These are phyloP conservation scores for Ophion ventricosus DNA, from an alignment of 2,888 invertebrate species.

Conservation along the genomic window DNA sequence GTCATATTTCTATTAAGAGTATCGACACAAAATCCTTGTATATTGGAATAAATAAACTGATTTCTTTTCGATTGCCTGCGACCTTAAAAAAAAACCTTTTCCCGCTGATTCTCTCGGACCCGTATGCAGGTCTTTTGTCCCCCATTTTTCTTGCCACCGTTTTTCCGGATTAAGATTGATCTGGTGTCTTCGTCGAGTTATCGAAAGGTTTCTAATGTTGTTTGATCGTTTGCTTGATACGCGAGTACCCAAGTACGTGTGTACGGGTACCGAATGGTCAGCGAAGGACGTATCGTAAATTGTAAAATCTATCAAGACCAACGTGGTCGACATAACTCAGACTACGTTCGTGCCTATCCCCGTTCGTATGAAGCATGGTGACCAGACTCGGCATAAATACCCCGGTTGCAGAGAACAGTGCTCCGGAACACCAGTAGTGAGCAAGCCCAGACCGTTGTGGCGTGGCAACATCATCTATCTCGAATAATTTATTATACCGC, in stretches of 20 bases:
- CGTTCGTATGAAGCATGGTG: constrained; percentile 82
- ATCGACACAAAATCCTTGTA: not conserved
- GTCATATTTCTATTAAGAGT: not conserved
- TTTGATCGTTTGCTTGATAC: constrained; percentile 50
- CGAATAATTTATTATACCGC: constrained; percentile 83
- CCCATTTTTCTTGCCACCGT: not conserved
- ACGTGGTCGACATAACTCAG: constrained; percentile 83
- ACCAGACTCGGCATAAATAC: constrained; percentile 83
- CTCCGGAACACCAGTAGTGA: constrained; percentile 76
- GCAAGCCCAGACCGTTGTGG: constrained; percentile 82
- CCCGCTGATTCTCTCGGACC: not conserved
- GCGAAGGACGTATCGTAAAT: constrained; percentile 78
- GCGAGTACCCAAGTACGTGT: constrained; percentile 11
- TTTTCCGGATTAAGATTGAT: not conserved
- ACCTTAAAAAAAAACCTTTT: not conserved
- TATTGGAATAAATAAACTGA: not conserved
- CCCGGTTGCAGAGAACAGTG: constrained; percentile 81
- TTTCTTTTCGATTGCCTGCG: not conserved
- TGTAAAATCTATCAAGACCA: constrained; percentile 83
- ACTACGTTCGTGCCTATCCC: constrained; percentile 76
- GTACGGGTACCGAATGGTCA: constrained; percentile 45
- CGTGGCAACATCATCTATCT: constrained; percentile 83
- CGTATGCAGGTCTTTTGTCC: no score
- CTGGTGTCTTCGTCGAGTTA: constrained; percentile 20
- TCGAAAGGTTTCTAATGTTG: constrained; percentile 35